phyloP scores from a whole-genome alignment of 2,113 vertebrate genomes.

The Pedetes capensis region DNA sequence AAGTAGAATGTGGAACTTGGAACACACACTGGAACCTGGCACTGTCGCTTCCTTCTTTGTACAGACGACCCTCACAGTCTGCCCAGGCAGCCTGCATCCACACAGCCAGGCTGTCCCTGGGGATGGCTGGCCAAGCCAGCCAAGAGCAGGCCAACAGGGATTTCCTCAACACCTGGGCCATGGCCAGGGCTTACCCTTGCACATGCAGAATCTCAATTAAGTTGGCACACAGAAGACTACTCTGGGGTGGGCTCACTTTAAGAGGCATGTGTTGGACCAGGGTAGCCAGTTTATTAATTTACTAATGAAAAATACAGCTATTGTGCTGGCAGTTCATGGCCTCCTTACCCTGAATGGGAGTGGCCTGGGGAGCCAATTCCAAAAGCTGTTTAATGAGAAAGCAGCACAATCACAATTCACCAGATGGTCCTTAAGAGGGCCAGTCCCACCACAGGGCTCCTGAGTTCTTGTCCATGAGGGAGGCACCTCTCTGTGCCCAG shows the following conservation, averaged over 20 bases:
- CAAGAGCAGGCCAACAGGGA: constrained; percentile 13
- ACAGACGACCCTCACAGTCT: neutral
- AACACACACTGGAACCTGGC: constrained; percentile 56
- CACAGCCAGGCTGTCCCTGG: constrained; percentile 9
- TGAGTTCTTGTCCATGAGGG: fast-evolving
- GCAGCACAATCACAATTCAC: neutral
- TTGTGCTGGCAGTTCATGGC: neutral
- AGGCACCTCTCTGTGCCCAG: neutral
- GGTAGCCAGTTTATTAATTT: constrained; percentile 31
- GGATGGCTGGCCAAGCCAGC: constrained; percentile 41
- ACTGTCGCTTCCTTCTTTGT: constrained; percentile 2
- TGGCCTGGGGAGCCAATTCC: neutral
- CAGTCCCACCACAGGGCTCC: neutral
- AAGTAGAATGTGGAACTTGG: constrained; percentile 65
- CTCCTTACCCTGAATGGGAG: neutral
- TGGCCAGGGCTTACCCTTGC: neutral
- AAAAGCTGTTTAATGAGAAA: constrained; percentile 39
- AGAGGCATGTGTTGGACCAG: neutral
- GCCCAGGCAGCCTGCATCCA: neutral
- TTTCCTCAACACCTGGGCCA: constrained; percentile 37
- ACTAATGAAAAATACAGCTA: constrained; percentile 57
- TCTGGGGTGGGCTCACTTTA: neutral
- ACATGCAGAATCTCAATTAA: constrained; percentile 47
- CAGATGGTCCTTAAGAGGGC: constrained; percentile 14
- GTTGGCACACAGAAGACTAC: neutral